Conservation (phyloP, 2,888 invertebrate species). For the Tenthredo livida region DNA sequence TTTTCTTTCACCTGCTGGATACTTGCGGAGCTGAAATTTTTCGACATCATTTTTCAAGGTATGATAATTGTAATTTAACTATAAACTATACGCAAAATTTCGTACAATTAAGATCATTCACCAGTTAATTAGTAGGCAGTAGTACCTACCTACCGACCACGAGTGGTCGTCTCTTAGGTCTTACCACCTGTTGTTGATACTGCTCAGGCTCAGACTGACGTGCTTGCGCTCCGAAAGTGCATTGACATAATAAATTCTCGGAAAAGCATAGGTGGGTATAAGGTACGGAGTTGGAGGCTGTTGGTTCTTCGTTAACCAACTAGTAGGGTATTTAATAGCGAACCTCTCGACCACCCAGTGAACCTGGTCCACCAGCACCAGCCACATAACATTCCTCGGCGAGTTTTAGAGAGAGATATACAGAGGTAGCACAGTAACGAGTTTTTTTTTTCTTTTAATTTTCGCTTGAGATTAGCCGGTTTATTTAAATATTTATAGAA, state of each 20-base stretch:
- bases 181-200: constrained; percentile 46
- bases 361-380: neutral
- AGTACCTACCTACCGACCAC: neutral
- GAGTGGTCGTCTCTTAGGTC: constrained; percentile 8
- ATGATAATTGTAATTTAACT: too few relatives aligned
- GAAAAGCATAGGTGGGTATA: neutral
- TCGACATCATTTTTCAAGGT: constrained; percentile 3
- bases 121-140: neutral
- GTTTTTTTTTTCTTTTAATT: neutral
- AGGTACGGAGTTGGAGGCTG: neutral
- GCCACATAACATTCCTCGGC: neutral
- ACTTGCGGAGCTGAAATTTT: neutral
- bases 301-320: neutral
- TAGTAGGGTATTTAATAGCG: neutral
- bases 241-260: constrained; percentile 28
- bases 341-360: neutral
- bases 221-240: constrained; percentile 17
- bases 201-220: neutral
- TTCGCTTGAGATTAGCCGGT: neutral
- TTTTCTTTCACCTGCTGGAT: constrained; percentile 5
- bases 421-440: neutral
- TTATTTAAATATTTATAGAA: neutral
- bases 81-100: too few relatives aligned
- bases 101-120: neutral
- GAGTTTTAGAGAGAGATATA: neutral